Base-by-base conservation (phyloP, 1,140 invertebrate genomes). In the Battus philenor region DNA sequence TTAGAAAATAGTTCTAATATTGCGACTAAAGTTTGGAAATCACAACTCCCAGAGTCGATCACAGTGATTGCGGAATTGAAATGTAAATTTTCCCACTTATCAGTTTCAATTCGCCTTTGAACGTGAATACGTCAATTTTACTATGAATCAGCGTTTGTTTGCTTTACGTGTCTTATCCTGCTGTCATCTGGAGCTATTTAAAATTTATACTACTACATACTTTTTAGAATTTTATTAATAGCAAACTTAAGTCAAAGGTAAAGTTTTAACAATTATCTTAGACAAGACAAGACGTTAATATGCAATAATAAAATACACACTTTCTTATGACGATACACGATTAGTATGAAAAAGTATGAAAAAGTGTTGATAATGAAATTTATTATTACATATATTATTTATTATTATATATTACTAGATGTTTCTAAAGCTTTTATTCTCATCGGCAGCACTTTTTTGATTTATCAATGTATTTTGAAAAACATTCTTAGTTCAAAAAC, bases 141-240 rank as follows among this genome's bases (percentile, higher is more conserved):
- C 24, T 26, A 44, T 50, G 48, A 56, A 51, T 56, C 53, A 56
- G 17, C 15, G 31, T 2, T 41, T 41, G 38, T n/a, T 26, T 29
- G 29, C 1, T n/a, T 13, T 41, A 29, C 13, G 30, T 45, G 9
- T 22, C 26, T 39, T 5, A 5, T 9, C 29, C 29, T 11, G 29
- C 12, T 11, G 29, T 24, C 22, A n/a, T n/a, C 22, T 24, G n/a
- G 22, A 24, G 1, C n/a, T 7, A 7, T 24, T 24, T 24, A 24
- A 7, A 2, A 7, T 24, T 1, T 7, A 24, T 1, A 24, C 1
- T 24, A 7, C 5, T 24, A n/a, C 5, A 7, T 24, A 7, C 2
- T 24, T 24, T 22, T n/a, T n/a, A 7, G 5, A n/a, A 24, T 24
- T 7, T 24, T 24, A 1, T 24, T n/a, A 24, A 7, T 24, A n/a